Evolutionary conservation across 2,797 vertebrate species (phyloP), one percentile per base, ranked within the genome.

Genomic region (Onychomys arenicola): DNA sequence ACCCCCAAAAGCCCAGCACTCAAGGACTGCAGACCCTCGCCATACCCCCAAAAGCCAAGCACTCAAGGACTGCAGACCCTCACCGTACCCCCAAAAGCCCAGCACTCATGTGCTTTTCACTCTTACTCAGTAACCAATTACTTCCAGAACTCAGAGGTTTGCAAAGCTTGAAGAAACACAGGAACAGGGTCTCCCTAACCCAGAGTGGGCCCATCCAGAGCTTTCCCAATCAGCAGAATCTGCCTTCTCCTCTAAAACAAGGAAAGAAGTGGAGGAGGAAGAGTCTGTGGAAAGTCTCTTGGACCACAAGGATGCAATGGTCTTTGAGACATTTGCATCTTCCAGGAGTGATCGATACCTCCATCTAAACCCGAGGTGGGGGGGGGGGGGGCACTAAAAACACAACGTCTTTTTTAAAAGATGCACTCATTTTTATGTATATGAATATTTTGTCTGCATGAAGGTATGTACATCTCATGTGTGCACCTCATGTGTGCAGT

Each of bases 51-150:
- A n/a, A n/a, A n/a, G n/a, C n/a, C n/a, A n/a, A n/a, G n/a, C n/a
- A n/a, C n/a, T n/a, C n/a, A n/a, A n/a, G n/a, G n/a, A n/a, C n/a
- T n/a, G n/a, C n/a, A n/a, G n/a, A n/a, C n/a, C n/a, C n/a, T n/a
- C n/a, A n/a, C n/a, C n/a, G n/a, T n/a, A n/a, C n/a, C n/a, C n/a
- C n/a, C n/a, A n/a, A n/a, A n/a, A n/a, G n/a, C n/a, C n/a, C n/a
- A n/a, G n/a, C n/a, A n/a, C n/a, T n/a, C n/a, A n/a, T 76, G 80
- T 52, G 52, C 61, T 86, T 90, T 88, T 77, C 67, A 90, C 78
- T 95, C 82, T 82, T 75, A 83, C 25, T 6, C 77, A 92, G 89
- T 46, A 94, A 52, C 61, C 73, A 95, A 73, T 95, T 89, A 95
- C 25, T n/a, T 75, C 80, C 57, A 95, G 80, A 93, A 92, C 57